phyloP scores from a whole-genome alignment of 2,113 vertebrate species.

The Xiphophorus couchianus region DNA sequence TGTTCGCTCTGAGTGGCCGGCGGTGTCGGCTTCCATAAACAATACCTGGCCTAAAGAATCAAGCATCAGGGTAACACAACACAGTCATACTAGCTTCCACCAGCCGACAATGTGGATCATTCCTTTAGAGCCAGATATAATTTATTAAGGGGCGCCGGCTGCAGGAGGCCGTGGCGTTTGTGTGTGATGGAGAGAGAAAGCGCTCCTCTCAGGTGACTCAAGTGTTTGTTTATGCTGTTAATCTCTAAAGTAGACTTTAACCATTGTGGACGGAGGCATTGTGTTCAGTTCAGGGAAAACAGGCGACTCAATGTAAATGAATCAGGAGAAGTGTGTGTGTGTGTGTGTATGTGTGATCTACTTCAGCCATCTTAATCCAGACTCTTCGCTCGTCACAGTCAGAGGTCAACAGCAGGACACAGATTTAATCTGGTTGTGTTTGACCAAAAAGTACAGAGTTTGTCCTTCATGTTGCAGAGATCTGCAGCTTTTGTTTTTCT shows the following conservation, averaged over 20 bases:
- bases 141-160: slow-evolving; percentile 65
- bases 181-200: slow-evolving; percentile 55
- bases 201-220: slow-evolving; percentile 61
- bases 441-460: background rate
- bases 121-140: slow-evolving; percentile 61
- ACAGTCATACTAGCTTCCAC: slow-evolving; percentile 62
- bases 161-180: slow-evolving; percentile 33
- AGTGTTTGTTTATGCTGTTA: slow-evolving; percentile 71
- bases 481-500: too few relatives aligned
- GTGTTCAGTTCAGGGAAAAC: slow-evolving; percentile 51
- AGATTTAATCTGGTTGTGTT: slow-evolving; percentile 74
- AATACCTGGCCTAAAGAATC: slow-evolving; percentile 42
- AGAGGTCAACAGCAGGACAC: slow-evolving; percentile 67
- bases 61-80: slow-evolving; percentile 60
- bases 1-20: slow-evolving; percentile 1
- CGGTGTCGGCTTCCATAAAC: slow-evolving; percentile 67
- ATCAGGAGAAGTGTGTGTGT: slow-evolving; percentile 4
- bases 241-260: slow-evolving; percentile 67
- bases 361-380: slow-evolving; percentile 79
- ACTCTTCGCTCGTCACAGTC: slow-evolving; percentile 79
- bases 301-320: slow-evolving; percentile 76
- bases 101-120: slow-evolving; percentile 55
- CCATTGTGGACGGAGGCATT: slow-evolving; percentile 72
- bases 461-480: background rate
- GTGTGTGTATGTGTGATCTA: slow-evolving; percentile 50